Evolutionary conservation across 30 jellyfish, hydroid and myxozoan species (phyloP).

Genomic region (Turritopsis rubra): DNA sequence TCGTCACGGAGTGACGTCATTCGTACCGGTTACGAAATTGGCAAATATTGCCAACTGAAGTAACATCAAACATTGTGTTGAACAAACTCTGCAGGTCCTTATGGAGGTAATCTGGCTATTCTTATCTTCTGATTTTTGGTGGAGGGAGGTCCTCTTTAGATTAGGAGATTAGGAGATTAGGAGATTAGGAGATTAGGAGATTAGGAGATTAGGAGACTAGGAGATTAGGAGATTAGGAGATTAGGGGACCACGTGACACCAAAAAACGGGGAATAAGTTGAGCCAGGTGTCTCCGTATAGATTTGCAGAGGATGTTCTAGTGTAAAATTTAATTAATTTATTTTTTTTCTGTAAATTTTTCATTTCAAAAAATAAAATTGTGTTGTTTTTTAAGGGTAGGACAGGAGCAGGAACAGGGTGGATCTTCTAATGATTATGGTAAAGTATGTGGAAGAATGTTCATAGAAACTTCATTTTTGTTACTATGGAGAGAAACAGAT

Average conservation of each 20-base stretch:
- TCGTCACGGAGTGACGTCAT: neutral
- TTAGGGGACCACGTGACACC: neutral
- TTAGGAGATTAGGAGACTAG: too few relatives aligned
- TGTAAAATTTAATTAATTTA: too few relatives aligned
- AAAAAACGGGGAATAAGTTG: neutral
- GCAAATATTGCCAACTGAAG: neutral
- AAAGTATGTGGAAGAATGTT: too few relatives aligned
- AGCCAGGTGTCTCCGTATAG: neutral
- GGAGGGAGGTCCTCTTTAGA: neutral
- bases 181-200: too few relatives aligned
- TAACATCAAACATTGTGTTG: neutral
- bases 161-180: neutral
- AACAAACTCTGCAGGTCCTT: neutral
- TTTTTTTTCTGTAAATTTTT: neutral
- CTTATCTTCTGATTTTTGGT: neutral
- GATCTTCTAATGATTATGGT: too few relatives aligned
- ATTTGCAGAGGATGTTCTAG: neutral
- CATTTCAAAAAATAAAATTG: too few relatives aligned
- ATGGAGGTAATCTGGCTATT: neutral
- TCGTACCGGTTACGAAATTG: neutral
- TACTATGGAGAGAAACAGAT: too few relatives aligned
- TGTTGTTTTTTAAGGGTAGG: too few relatives aligned
- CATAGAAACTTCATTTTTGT: too few relatives aligned
- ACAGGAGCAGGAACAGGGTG: too few relatives aligned
- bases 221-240: too few relatives aligned